Evolutionary conservation across 1,140 invertebrate genomes (phyloP).

Genomic region (Artemia franciscana): DNA sequence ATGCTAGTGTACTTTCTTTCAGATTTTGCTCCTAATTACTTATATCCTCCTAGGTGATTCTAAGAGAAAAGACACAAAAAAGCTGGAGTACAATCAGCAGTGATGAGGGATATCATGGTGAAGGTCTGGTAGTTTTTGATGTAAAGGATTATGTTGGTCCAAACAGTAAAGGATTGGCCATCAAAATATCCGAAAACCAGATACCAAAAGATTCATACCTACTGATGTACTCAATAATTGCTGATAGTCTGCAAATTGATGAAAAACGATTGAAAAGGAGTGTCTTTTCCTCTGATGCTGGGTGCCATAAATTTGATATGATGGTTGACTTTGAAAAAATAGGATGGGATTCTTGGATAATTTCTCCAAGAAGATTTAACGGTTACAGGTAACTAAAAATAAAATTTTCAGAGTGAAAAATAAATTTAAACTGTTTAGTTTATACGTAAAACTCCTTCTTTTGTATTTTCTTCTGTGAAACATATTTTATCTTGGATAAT

Average conservation of each 20-base stretch:
- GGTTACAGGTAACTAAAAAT: conserved; percentile 19
- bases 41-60: neutral
- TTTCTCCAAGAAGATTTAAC: conserved; percentile 26
- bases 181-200: neutral
- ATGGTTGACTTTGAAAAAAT: conserved; percentile 25
- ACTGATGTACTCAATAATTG: too few species aligned
- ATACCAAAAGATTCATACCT: neutral
- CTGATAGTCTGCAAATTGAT: too few species aligned
- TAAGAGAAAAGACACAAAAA: neutral
- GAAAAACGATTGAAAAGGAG: too few species aligned
- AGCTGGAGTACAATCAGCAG: neutral
- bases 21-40: neutral
- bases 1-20: too few species aligned
- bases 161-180: neutral
- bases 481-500: too few species aligned
- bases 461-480: too few species aligned
- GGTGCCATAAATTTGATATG: conserved; percentile 14
- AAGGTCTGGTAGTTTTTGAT: neutral
- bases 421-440: too few species aligned
- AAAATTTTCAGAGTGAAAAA: too few species aligned
- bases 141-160: neutral
- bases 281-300: neutral
- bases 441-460: too few species aligned
- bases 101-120: neutral
- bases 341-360: conserved; percentile 24